These are phyloP conservation scores for Emydocephalus ijimae DNA, from an alignment of 2,113 vertebrate species.

Conservation along the genomic window DNA sequence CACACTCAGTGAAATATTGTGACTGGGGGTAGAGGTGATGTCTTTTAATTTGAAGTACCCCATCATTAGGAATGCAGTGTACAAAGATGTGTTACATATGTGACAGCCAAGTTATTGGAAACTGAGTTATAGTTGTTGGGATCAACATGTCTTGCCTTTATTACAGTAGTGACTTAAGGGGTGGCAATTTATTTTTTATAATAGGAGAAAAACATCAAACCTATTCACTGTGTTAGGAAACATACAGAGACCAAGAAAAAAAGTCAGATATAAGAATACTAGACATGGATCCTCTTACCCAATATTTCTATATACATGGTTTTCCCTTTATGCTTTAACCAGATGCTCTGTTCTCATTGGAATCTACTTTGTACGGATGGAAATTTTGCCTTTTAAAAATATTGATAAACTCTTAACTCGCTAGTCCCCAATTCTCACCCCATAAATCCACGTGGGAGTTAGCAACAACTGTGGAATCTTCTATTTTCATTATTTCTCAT, in stretches of 20 bases:
- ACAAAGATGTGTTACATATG: background rate
- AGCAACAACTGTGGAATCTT: background rate
- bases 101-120: background rate
- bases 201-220: background rate
- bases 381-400: background rate
- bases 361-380: background rate
- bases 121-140: background rate
- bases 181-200: background rate
- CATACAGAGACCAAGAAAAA: background rate
- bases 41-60: background rate
- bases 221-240: background rate
- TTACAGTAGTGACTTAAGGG: background rate
- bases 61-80: background rate
- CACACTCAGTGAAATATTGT: background rate
- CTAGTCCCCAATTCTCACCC: background rate
- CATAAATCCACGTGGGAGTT: background rate
- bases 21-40: background rate
- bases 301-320: background rate
- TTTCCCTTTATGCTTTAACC: background rate
- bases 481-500: background rate
- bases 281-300: background rate
- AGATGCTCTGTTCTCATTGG: background rate
- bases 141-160: too few species aligned
- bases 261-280: background rate
- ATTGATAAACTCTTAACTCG: background rate